Conservation (phyloP, 2,888 invertebrate genomes). For the Apotomis turbidana region DNA sequence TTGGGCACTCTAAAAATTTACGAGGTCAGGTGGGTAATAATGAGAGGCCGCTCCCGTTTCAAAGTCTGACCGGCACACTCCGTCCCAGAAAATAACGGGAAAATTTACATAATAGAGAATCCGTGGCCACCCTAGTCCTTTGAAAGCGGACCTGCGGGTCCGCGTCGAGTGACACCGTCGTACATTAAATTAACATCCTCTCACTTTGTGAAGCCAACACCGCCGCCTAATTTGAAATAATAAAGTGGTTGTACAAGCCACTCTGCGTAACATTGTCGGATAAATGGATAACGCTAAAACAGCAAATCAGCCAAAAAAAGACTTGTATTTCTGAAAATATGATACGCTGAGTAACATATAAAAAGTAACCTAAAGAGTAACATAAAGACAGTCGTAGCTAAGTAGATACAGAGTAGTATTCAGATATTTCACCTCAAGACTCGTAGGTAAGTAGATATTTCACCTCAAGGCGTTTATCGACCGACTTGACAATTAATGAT, state of each 20-base stretch:
- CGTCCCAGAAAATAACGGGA: slow-evolving; percentile 77
- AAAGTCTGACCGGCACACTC: slow-evolving; percentile 74
- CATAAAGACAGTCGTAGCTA: background rate
- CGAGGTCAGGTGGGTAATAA: slow-evolving; percentile 73
- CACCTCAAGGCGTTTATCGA: background rate
- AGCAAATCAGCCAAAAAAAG: slow-evolving; percentile 5
- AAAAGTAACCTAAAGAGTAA: no score
- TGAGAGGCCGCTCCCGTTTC: slow-evolving; percentile 73
- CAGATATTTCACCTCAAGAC: slow-evolving; percentile 2
- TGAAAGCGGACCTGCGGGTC: slow-evolving; percentile 72
- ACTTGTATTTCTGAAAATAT: slow-evolving; percentile 8
- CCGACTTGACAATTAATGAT: slow-evolving; percentile 16
- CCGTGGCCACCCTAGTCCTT: slow-evolving; percentile 79
- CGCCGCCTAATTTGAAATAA: slow-evolving; percentile 69
- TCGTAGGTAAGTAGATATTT: slow-evolving; percentile 1
- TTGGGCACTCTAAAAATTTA: slow-evolving; percentile 60
- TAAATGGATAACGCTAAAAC: slow-evolving; percentile 21
- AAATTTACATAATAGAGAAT: slow-evolving; percentile 83
- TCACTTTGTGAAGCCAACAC: slow-evolving; percentile 72
- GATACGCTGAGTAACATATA: background rate
- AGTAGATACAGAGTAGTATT: background rate
- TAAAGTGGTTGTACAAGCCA: slow-evolving; percentile 56
- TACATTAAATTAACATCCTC: slow-evolving; percentile 81
- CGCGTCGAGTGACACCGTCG: slow-evolving; percentile 75
- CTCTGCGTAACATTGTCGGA: slow-evolving; percentile 36